phyloP scores from a whole-genome alignment of 2,113 vertebrate species.

The Ptilonorhynchus violaceus region DNA sequence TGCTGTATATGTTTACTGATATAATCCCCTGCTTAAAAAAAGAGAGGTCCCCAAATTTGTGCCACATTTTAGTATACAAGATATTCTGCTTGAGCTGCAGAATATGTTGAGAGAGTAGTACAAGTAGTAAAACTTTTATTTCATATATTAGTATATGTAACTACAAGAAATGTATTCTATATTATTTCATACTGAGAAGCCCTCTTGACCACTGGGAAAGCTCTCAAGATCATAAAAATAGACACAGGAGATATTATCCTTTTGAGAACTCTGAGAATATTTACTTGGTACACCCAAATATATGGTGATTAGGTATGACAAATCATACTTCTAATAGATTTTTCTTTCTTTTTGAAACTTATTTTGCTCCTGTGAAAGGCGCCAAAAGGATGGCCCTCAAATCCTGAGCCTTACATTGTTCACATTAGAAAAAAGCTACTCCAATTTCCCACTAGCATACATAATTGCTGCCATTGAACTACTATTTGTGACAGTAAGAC shows the following conservation, averaged over 20 bases:
- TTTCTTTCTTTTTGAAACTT: background rate
- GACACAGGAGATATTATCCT: background rate
- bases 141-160: background rate
- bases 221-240: background rate
- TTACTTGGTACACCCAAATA: background rate
- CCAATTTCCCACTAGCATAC: background rate
- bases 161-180: background rate
- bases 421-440: background rate
- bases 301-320: background rate
- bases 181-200: background rate
- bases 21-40: background rate
- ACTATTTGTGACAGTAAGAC: background rate
- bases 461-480: constrained; percentile 1
- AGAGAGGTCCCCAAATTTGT: background rate
- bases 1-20: background rate
- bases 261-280: background rate
- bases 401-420: background rate
- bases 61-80: background rate
- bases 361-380: background rate
- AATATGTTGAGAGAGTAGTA: background rate
- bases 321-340: background rate
- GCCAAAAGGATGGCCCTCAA: background rate
- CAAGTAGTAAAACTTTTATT: background rate
- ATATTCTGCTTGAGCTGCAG: background rate
- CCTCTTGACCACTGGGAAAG: background rate